Percentiles rank a stretch among this genome's conserved stretches.
Evolutionary conservation across 2,888 invertebrate species (phyloP).

Genomic region (Drosophila testacea): DNA sequence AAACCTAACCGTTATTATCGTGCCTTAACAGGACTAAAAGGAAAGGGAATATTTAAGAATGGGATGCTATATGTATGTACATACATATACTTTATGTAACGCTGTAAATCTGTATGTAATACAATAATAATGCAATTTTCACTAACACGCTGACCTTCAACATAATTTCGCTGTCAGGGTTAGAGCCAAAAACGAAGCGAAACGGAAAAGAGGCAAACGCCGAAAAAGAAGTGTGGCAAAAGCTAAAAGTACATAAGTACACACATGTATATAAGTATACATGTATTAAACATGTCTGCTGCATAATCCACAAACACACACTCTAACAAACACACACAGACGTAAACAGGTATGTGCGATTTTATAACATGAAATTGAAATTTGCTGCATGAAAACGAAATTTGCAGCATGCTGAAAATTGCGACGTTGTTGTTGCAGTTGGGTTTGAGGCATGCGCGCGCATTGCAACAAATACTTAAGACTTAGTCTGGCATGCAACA

Average conservation of each 20-base stretch:
- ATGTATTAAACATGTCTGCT: conserved; percentile 11
- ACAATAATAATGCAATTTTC: conserved; percentile 63
- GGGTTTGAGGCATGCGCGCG: conserved; percentile 68
- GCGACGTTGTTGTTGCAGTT: conserved; percentile 37
- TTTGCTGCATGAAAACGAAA: conserved; percentile 81
- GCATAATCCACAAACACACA: conserved; percentile 6
- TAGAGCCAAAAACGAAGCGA: conserved; percentile 38
- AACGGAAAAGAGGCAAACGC: conserved; percentile 49
- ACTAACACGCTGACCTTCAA: conserved; percentile 80
- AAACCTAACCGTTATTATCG: conserved; percentile 14
- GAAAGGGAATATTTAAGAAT: neutral
- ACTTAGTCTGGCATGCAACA: conserved; percentile 50
- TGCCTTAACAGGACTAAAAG: neutral
- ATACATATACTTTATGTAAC: neutral
- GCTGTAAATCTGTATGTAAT: conserved; percentile 14
- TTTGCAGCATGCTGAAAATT: conserved; percentile 73
- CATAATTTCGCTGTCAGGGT: conserved; percentile 52
- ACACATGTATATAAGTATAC: conserved; percentile 15
- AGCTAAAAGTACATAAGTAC: conserved; percentile 52
- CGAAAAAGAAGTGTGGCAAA: conserved; percentile 63
- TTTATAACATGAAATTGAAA: conserved; percentile 80
- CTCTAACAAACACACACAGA: conserved; percentile 1
- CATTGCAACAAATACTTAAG: conserved; percentile 44
- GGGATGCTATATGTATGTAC: neutral
- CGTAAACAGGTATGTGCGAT: conserved; percentile 39